These are phyloP conservation scores for Leucozona laternaria DNA, from an alignment of 2,888 invertebrate genomes.

Conservation along the genomic window DNA sequence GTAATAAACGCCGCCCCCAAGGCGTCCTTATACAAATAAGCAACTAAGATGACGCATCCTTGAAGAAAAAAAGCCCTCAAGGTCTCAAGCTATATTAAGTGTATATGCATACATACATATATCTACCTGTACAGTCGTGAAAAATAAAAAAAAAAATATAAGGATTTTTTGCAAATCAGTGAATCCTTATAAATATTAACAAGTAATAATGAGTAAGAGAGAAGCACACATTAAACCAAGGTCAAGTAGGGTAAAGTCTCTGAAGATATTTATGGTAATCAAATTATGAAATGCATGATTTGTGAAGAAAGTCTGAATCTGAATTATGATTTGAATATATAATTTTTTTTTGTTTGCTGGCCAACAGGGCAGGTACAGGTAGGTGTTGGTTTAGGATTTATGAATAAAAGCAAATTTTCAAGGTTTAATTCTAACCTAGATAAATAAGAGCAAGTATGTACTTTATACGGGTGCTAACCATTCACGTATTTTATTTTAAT, in stretches of 20 bases:
- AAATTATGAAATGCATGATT: background rate
- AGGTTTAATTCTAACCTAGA: too few relatives aligned
- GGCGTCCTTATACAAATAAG: background rate
- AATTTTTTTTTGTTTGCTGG: background rate
- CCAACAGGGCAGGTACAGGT: too few relatives aligned
- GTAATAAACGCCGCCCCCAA: constrained; percentile 11
- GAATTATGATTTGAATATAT: background rate
- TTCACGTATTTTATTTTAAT: too few relatives aligned
- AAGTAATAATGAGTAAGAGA: background rate
- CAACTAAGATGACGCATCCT: constrained; percentile 14
- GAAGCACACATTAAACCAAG: background rate
- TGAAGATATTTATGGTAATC: background rate
- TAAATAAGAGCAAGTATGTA: too few relatives aligned
- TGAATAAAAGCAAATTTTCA: too few relatives aligned
- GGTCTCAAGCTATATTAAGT: background rate
- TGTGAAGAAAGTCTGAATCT: background rate
- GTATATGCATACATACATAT: background rate
- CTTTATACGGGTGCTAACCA: too few relatives aligned
- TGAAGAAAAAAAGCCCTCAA: constrained; percentile 8
- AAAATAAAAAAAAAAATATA: constrained; percentile 4
- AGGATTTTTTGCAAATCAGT: constrained; percentile 2
- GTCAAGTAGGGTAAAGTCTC: background rate
- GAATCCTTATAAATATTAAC: constrained; percentile 16
- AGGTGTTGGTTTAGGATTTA: too few relatives aligned
- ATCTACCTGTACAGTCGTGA: background rate